Evolutionary conservation across 2,888 invertebrate genomes (phyloP), one percentile per base, ranked within the genome.

Genomic region (Seira ritae): DNA sequence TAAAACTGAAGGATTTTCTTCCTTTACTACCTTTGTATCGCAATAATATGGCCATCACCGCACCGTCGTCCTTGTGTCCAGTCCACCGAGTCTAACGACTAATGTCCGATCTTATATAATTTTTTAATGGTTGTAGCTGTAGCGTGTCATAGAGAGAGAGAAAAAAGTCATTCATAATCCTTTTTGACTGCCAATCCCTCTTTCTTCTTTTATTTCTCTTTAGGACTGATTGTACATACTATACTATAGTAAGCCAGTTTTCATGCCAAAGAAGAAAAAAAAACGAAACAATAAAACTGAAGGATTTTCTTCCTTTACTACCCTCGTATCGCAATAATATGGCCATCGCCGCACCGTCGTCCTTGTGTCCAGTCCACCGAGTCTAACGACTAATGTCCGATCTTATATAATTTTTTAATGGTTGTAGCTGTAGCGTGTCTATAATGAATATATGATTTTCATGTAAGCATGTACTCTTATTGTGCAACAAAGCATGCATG

Each of bases 91-190:
- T 42, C 42, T 4, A 42, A 42, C 42, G n/a, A n/a, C 12, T 42
- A 42, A 8, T 42, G 42, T n/a, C n/a, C n/a, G n/a, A n/a, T n/a
- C 42, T 42, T 42, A 42, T 42, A 42, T 42, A 42, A 42, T 42
- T 42, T 42, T 42, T 42, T 42, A 42, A 42, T 42, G 42, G 4
- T 42, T 42, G 6, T 12, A n/a, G n/a, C 42, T 42, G 4, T 42
- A 4, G 6, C 42, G n/a, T n/a, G n/a, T 12, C 42, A n/a, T 12
- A 42, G 42, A 42, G n/a, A n/a, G n/a, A n/a, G n/a, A 60, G 71
- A 71, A 42, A 50, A 79, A 71, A 79, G 79, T 79, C 79, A 67
- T 79, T 78, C 68, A 50, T 78, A 71, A 79, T 78, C 55, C 24
- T 71, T n/a, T 69, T 71, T 71, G 69, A n/a, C n/a, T n/a, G n/a